phyloP scores from a whole-genome alignment of 2,113 vertebrate species.

The Balaenoptera acutorostrata region DNA sequence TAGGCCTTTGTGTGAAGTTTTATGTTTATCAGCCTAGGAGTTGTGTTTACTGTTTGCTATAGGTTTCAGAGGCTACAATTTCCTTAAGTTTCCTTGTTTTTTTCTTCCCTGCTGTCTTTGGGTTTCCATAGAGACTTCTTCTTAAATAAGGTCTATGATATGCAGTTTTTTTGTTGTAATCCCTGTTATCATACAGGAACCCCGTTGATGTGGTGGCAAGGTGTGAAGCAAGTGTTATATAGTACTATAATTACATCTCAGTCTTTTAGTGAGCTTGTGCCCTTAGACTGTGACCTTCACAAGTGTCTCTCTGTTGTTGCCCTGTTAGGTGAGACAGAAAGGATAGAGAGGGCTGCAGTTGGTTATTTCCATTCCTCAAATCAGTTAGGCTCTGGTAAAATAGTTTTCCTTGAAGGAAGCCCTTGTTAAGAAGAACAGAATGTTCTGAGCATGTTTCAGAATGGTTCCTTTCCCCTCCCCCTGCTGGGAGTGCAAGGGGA shows the following conservation, averaged over 20 bases:
- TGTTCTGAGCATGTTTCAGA: neutral
- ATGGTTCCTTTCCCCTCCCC: neutral
- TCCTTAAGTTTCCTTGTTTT: neutral
- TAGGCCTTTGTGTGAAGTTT: neutral
- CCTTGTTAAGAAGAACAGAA: neutral
- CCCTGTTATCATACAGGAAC: neutral
- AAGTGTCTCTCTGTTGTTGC: neutral
- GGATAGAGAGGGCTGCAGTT: neutral
- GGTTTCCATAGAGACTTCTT: neutral
- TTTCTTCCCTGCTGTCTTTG: neutral
- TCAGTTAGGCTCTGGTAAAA: neutral
- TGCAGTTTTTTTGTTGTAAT: neutral
- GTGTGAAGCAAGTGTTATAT: fast-evolving
- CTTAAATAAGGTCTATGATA: neutral
- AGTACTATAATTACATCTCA: too few species aligned
- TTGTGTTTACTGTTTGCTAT: neutral
- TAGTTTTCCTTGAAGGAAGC: neutral
- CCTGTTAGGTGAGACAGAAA: neutral
- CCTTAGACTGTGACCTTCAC: too few species aligned
- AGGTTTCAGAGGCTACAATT: neutral
- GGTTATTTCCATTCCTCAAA: neutral
- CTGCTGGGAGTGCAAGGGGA: neutral
- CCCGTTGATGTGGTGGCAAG: neutral
- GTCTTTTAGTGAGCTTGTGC: neutral
- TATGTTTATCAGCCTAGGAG: neutral